Evolutionary conservation across 1,140 invertebrate genomes (phyloP), one percentile per base, ranked within the genome.

Genomic region (Mylabris phalerata): DNA sequence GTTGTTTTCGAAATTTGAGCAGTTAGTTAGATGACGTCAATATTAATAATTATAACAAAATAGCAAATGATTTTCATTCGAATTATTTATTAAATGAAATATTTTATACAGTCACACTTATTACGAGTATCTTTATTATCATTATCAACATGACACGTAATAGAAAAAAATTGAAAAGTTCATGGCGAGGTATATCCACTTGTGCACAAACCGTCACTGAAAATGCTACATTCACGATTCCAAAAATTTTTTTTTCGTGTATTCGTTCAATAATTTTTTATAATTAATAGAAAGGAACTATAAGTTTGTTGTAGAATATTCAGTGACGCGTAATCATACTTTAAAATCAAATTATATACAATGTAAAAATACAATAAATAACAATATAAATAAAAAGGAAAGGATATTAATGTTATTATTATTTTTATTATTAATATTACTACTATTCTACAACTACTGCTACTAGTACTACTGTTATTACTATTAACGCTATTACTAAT

Each of bases 321-420:
- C 32, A 32, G 32, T 32, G 32, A 32, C 32, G 32, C 32, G 32
- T 4, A 32, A 5, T 32, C 32, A 32, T 32, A 32, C 4, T 46
- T 50, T 65, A 32, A 19, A 32, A 63, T 58, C 62, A 58, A 68
- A 65, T 60, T 68, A 68, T 68, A 42, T 68, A 68, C 65, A 68
- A 65, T 48, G 54, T 54, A 57, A 68, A 64, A 62, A 63, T 68
- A 69, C 67, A 71, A 71, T 71, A 71, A 71, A 71, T 71, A 71
- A 54, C 59, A 69, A 67, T 68, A 71, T 71, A 71, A 70, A 71
- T 71, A 67, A 70, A 60, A 64, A 55, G 48, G 65, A 60, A 50
- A 48, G 62, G 44, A 32, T 32, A 32, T 32, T 32, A 32, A 5
- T 32, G 7, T 32, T 32, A 32, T 5, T 32, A 5, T 32, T 32